A percentile compares a stretch with the other conserved stretches of the same genome.
Conservation (phyloP, 2,797 vertebrate species). For the Alca torda region DNA sequence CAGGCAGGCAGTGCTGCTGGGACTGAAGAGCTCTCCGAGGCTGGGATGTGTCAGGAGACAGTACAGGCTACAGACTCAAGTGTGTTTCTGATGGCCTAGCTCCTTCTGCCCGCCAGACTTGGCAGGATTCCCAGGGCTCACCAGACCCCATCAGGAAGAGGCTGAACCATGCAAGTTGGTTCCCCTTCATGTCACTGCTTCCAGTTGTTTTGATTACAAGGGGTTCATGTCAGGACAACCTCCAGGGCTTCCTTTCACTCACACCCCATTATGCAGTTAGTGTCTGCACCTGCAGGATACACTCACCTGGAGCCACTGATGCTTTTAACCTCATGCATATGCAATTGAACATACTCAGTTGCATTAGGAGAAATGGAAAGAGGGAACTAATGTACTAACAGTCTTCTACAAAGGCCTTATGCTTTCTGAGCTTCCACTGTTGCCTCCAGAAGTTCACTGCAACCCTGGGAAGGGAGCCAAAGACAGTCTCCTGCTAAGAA, state of each 20-base stretch:
- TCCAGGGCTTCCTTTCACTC: neutral
- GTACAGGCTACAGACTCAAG: neutral
- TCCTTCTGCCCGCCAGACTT: neutral
- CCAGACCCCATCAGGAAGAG: neutral
- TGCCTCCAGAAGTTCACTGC: neutral
- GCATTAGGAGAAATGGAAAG: neutral
- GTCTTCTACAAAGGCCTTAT: neutral
- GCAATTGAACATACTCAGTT: neutral
- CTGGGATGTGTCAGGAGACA: neutral
- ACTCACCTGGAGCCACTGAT: accelerated
- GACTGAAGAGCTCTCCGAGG: neutral
- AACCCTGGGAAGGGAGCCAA: neutral
- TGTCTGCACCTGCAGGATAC: neutral
- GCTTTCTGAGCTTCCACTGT: neutral
- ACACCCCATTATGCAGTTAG: neutral
- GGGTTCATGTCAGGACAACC: neutral
- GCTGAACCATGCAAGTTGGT: neutral
- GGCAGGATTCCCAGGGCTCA: neutral
- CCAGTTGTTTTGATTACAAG: neutral
- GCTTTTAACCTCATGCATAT: neutral
- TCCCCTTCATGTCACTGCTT: neutral
- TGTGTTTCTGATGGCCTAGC: neutral
- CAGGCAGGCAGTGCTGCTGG: neutral
- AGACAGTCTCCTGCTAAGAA: neutral
- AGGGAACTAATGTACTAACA: neutral